Conservation (phyloP, 2,113 vertebrate genomes). For the Benitochromis conjunctus region DNA sequence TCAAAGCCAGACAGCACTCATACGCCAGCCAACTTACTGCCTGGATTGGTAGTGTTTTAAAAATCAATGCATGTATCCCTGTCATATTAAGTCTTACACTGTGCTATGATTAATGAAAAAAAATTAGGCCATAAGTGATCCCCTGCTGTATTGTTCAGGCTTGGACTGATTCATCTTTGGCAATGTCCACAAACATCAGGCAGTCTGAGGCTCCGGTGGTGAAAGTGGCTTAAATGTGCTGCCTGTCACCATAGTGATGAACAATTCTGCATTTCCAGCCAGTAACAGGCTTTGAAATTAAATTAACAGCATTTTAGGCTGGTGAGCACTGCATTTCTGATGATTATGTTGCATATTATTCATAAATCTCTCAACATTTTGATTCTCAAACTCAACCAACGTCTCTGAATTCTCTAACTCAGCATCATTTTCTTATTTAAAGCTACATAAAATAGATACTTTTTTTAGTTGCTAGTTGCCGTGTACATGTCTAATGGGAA, state of each 20-base stretch:
- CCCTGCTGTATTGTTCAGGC: not conserved
- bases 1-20: not conserved
- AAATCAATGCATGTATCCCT: not conserved
- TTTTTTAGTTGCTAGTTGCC: not conserved
- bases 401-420: not conserved
- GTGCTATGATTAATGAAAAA: not conserved
- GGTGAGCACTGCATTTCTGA: not conserved
- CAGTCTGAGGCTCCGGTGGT: not conserved
- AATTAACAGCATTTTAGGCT: not conserved
- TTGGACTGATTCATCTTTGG: not conserved
- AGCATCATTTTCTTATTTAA: not conserved
- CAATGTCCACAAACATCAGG: not conserved
- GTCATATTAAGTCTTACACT: not conserved
- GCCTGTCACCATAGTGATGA: constrained; percentile 27
- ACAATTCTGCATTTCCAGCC: not conserved
- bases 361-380: not conserved
- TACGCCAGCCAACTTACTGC: not conserved
- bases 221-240: not conserved
- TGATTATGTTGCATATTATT: not conserved
- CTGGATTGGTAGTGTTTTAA: not conserved
- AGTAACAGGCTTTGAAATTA: not conserved
- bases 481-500: not conserved
- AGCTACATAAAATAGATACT: not conserved
- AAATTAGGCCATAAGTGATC: not conserved
- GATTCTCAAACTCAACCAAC: not conserved